Percentiles rank a stretch among this genome's conserved stretches.
Conservation (phyloP, 2,113 vertebrate genomes). For the Acrocephalus arundinaceus region DNA sequence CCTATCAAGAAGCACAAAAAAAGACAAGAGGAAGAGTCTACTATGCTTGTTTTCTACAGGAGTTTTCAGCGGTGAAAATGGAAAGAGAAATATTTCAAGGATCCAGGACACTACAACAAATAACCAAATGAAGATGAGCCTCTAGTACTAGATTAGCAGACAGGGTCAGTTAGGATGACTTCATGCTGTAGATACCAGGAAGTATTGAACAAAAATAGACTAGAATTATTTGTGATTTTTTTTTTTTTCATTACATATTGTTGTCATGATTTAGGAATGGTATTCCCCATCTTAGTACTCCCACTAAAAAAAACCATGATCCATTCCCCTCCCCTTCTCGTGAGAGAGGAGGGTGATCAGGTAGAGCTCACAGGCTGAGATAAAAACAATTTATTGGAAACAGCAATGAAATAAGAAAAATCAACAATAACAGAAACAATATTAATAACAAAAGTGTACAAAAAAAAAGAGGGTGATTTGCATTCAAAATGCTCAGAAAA, state of each 20-base stretch:
- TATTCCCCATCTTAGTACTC: background rate
- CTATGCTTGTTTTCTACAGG: background rate
- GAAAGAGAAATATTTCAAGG: background rate
- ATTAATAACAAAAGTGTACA: background rate
- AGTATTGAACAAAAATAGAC: background rate
- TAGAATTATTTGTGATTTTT: background rate
- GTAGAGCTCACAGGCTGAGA: background rate
- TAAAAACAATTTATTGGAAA: background rate
- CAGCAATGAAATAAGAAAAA: background rate
- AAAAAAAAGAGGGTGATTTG: background rate
- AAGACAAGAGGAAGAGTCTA: background rate
- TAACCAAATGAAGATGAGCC: background rate
- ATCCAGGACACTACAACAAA: background rate
- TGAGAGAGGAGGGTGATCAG: background rate
- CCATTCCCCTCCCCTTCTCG: background rate
- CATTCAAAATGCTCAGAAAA: background rate
- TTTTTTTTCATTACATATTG: background rate
- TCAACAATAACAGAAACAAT: background rate
- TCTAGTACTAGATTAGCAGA: background rate
- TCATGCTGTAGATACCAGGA: background rate
- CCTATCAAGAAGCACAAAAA: background rate
- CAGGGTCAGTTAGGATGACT: background rate
- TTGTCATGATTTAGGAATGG: background rate
- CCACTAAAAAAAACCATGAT: background rate
- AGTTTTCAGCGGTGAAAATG: background rate